Percentiles rank a stretch among this genome's conserved stretches.
phyloP scores from a whole-genome alignment of 2,888 invertebrate genomes.

The Nycteola revayana region DNA sequence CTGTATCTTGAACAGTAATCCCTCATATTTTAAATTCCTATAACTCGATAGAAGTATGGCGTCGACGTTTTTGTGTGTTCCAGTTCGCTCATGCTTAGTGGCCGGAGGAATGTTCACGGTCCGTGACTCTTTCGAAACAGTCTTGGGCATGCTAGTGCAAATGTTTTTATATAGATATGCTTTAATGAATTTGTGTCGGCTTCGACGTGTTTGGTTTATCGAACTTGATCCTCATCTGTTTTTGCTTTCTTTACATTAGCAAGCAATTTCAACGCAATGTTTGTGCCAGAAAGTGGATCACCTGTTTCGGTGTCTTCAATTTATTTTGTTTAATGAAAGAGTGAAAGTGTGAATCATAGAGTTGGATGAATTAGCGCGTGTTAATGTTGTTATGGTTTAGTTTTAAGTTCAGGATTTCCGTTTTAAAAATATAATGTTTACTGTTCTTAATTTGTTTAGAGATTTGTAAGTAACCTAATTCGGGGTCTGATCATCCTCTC shows the following conservation, averaged over 20 bases:
- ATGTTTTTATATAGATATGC: conserved; percentile 67
- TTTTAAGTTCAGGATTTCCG: conserved; percentile 4
- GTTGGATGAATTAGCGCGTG: conserved; percentile 14
- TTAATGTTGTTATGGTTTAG: conserved; percentile 4
- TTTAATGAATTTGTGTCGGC: conserved; percentile 61
- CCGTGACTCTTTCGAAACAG: conserved; percentile 77
- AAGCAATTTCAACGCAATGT: conserved; percentile 11
- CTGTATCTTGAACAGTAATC: conserved; percentile 8
- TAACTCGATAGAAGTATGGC: conserved; percentile 52
- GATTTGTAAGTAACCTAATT: conserved; percentile 1
- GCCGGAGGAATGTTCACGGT: conserved; percentile 78
- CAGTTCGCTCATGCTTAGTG: conserved; percentile 63
- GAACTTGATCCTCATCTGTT: conserved; percentile 32
- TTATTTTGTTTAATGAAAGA: conserved; percentile 11
- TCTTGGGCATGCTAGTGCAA: conserved; percentile 73
- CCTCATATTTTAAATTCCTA: conserved; percentile 40
- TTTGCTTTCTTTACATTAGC: conserved; percentile 25
- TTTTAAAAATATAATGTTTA: conserved; percentile 12
- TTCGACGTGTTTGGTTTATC: conserved; percentile 41
- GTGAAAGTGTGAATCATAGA: conserved; percentile 20
- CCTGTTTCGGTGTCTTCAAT: conserved; percentile 15
- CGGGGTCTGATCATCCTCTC: too few species aligned
- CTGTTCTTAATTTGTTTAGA: not conserved
- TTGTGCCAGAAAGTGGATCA: conserved; percentile 18
- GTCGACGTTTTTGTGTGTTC: conserved; percentile 66